phyloP scores from a whole-genome alignment of 2,888 invertebrate genomes.

The Tetragonula carbonaria region DNA sequence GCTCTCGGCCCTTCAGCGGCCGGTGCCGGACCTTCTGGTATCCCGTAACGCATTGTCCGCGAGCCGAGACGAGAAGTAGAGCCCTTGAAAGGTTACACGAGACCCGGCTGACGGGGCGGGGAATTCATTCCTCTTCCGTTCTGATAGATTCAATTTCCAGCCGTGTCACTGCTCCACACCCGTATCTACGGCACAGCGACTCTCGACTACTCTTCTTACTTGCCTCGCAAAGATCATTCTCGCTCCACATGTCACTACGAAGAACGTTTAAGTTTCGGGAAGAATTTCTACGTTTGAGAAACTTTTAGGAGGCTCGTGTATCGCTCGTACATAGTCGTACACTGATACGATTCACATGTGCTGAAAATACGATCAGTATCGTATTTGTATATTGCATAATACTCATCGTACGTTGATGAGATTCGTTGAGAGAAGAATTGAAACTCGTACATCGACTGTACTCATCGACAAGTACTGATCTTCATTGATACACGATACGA shows the following conservation, averaged over 20 bases:
- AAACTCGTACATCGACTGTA: too few species aligned
- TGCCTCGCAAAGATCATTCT: background rate
- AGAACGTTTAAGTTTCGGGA: background rate
- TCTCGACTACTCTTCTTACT: too few species aligned
- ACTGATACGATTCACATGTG: too few species aligned
- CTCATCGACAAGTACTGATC: background rate
- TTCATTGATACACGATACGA: background rate
- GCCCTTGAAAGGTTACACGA: slow-evolving; percentile 63
- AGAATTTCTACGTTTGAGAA: background rate
- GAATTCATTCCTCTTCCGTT: slow-evolving; percentile 68
- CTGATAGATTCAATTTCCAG: slow-evolving; percentile 77
- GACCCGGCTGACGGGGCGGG: slow-evolving; percentile 66
- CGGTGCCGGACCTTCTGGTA: slow-evolving; percentile 65
- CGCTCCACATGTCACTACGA: too few species aligned
- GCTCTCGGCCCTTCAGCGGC: slow-evolving; percentile 66
- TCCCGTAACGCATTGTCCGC: slow-evolving; percentile 60
- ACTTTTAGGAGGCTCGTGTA: too few species aligned
- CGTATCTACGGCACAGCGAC: background rate
- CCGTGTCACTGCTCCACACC: slow-evolving; percentile 38
- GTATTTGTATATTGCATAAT: too few species aligned
- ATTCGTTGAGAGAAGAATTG: too few species aligned
- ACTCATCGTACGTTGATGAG: too few species aligned
- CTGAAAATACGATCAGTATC: too few species aligned
- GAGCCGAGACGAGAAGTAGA: slow-evolving; percentile 53
- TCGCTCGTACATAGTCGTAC: background rate